Base-by-base conservation (phyloP, 2,888 invertebrate genomes). In the Saturnia japonica region DNA sequence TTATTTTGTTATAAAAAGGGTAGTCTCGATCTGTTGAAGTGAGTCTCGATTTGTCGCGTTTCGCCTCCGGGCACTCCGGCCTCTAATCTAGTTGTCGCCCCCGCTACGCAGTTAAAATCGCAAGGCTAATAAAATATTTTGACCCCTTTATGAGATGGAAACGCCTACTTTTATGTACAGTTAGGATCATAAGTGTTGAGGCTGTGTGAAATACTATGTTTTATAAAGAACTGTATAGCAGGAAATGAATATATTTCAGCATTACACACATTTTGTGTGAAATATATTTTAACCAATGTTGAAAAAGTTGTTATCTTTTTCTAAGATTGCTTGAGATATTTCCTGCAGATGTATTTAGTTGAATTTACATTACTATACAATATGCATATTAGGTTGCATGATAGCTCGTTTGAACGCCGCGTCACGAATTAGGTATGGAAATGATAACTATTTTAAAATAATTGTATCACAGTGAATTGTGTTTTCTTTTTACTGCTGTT, bases 61-160 rank as follows among this genome's bases (percentile, higher is more conserved):
- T 80, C 85, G 86, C 85, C 83, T 81, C 78, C 43, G 79, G 74
- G 79, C 85, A 83, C 85, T 83, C 85, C 78, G 88, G 89, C 81
- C 82, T 82, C 81, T 93, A 93, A 94, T 93, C 91, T 88, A 83
- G 91, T 94, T 94, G 89, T 85, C 89, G 82, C 91, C 89, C 89
- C 84, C 83, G 87, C 89, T 88, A 90, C 85, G 87, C 88, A 84
- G 89, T 94, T 94, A 93, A 94, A 93, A 91, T 93, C 91, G 90
- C 90, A 91, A 88, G 93, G 93, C 93, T 94, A 93, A 93, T 93
- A 94, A 93, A 94, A 93, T 93, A 90, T 93, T 93, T 93, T 93
- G 93, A 93, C 92, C 94, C 94, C 89, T 93, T 92, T 91, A 93
- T 88, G 86, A 89, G 90, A 88, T 87, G 91, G 92, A 93, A 90